phyloP scores from a whole-genome alignment of 2,797 vertebrate species.

The Rhadinocentrus ornatus region DNA sequence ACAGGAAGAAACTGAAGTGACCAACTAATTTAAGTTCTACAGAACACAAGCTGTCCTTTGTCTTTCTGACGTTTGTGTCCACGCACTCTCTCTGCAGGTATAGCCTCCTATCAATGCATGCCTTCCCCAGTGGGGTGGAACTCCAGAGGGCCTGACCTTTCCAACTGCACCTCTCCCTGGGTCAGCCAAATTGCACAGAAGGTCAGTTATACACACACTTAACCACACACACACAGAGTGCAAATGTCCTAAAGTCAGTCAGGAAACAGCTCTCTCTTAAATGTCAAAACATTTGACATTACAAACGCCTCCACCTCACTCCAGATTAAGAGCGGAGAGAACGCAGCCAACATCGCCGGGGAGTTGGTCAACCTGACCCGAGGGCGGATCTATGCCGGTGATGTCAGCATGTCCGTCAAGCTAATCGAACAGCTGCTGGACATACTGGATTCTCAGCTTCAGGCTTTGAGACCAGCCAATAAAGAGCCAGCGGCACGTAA shows the following conservation, averaged over 20 bases:
- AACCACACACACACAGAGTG: constrained; percentile 28
- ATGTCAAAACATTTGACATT: constrained; percentile 75
- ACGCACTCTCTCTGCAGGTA: constrained; percentile 78
- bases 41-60: not conserved
- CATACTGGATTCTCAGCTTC: constrained; percentile 93
- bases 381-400: constrained; percentile 92
- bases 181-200: constrained; percentile 95
- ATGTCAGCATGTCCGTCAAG: constrained; percentile 92
- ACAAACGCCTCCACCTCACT: constrained; percentile 50
- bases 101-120: constrained; percentile 91
- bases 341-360: constrained; percentile 92
- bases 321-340: constrained; percentile 95
- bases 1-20: not conserved
- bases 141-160: constrained; percentile 91
- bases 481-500: constrained; percentile 92
- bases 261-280: constrained; percentile 57
- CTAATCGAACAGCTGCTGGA: constrained; percentile 93
- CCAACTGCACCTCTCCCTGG: constrained; percentile 95
- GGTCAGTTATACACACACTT: constrained; percentile 75
- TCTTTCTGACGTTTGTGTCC: constrained; percentile 22
- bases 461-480: constrained; percentile 91
- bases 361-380: constrained; percentile 92
- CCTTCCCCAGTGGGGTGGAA: constrained; percentile 89
- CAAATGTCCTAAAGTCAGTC: constrained; percentile 51
- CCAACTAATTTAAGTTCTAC: constrained; percentile 1